Conservation (phyloP, 1,140 invertebrate species). For the Danaus melanippus region DNA sequence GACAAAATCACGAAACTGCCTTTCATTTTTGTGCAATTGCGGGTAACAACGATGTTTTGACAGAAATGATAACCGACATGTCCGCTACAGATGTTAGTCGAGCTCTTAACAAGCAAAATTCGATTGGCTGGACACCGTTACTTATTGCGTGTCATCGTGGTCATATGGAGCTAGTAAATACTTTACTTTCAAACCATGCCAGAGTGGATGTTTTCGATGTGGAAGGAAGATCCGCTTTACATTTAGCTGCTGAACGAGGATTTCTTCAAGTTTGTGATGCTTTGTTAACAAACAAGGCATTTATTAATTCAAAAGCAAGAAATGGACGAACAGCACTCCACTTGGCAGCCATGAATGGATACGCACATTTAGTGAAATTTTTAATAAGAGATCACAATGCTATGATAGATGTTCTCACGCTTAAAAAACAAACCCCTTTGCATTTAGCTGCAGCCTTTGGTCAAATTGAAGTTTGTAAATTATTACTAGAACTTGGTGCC, state of each 20-base stretch:
- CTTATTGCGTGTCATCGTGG: conserved; percentile 90
- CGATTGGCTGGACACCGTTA: conserved; percentile 95
- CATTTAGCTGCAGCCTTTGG: conserved; percentile 93
- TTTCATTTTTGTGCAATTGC: conserved; percentile 96
- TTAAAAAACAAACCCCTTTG: conserved; percentile 91
- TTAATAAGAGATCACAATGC: conserved; percentile 95
- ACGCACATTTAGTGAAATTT: conserved; percentile 88
- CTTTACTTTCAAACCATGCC: conserved; percentile 90
- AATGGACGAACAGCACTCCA: conserved; percentile 88
- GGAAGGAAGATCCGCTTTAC: conserved; percentile 94
- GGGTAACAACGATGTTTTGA: conserved; percentile 95
- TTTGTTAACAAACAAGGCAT: conserved; percentile 96
- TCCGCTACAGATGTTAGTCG: conserved; percentile 89
- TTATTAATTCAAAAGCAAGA: conserved; percentile 95
- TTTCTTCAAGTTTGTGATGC: conserved; percentile 95
- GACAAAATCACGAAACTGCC: conserved; percentile 91
- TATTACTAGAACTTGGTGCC: conserved; percentile 94
- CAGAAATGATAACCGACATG: conserved; percentile 94
- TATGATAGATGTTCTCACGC: conserved; percentile 93
- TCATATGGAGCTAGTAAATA: conserved; percentile 89
- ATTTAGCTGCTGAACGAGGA: conserved; percentile 95
- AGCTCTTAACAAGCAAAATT: conserved; percentile 93
- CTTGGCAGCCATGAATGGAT: conserved; percentile 95
- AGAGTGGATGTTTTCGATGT: conserved; percentile 99
- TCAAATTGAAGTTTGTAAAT: conserved; percentile 94